phyloP scores from a whole-genome alignment of 1,140 invertebrate species.

The Drosophila micromelanica region DNA sequence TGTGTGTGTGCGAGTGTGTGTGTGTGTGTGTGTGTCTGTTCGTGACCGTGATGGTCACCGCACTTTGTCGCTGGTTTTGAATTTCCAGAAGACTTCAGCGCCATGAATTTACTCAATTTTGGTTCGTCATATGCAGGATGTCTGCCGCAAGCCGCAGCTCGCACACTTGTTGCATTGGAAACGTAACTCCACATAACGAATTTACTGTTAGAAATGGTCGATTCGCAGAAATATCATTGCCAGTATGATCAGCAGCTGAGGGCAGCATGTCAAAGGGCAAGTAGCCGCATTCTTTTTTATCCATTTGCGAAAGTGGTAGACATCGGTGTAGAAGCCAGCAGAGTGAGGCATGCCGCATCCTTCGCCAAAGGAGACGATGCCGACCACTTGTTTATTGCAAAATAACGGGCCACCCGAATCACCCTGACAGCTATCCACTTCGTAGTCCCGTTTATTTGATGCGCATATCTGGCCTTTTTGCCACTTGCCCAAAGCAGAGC shows the following conservation, averaged over 20 bases:
- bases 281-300: conserved; percentile 47
- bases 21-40: not conserved
- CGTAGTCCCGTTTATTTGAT: conserved; percentile 26
- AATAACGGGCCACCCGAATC: conserved; percentile 74
- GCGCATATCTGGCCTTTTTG: conserved; percentile 62
- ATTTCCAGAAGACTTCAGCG: conserved; percentile 13
- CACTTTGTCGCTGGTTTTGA: conserved; percentile 41
- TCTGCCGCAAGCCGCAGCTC: conserved; percentile 22
- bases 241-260: not conserved
- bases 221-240: no score
- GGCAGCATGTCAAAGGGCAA: not conserved
- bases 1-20: conserved; percentile 1
- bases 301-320: conserved; percentile 86
- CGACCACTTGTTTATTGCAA: conserved; percentile 77
- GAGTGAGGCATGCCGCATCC: conserved; percentile 87
- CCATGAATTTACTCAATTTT: conserved; percentile 64
- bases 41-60: conserved; percentile 24
- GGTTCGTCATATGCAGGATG: conserved; percentile 63
- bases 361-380: conserved; percentile 89
- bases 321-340: conserved; percentile 90
- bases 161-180: conserved; percentile 4
- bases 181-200: not conserved
- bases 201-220: not conserved
- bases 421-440: conserved; percentile 68
- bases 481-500: not conserved